These are phyloP conservation scores for Scrobipalpa atriplicella DNA, from an alignment of 2,888 invertebrate genomes.

Conservation along the genomic window DNA sequence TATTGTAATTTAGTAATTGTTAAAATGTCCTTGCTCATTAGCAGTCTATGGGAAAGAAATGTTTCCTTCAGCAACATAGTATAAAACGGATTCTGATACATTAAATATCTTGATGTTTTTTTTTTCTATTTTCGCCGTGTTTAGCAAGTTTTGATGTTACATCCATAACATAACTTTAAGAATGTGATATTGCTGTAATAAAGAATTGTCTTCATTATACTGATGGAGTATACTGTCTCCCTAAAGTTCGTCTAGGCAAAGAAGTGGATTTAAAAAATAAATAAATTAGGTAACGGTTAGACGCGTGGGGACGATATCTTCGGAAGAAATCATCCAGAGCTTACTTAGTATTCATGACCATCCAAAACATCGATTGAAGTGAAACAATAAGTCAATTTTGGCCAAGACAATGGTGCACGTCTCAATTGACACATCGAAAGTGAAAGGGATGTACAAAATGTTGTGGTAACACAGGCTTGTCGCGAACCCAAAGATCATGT, in stretches of 20 bases:
- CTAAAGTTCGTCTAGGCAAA: too few relatives aligned
- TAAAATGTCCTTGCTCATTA: neutral
- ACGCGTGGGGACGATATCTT: neutral
- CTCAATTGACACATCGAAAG: slow-evolving; percentile 72
- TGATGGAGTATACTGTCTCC: too few relatives aligned
- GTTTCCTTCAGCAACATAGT: too few relatives aligned
- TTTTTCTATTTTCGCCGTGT: too few relatives aligned
- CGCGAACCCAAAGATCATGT: slow-evolving; percentile 66
- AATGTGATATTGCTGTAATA: too few relatives aligned
- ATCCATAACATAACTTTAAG: too few relatives aligned
- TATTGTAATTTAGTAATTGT: slow-evolving; percentile 28
- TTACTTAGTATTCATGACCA: slow-evolving; percentile 15
- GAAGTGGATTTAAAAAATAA: too few relatives aligned
- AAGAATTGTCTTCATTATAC: too few relatives aligned
- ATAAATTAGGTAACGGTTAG: neutral
- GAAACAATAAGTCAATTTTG: slow-evolving; percentile 32
- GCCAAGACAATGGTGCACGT: slow-evolving; percentile 46
- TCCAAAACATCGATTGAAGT: slow-evolving; percentile 17
- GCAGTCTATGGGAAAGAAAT: neutral
- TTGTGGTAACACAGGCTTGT: slow-evolving; percentile 13
- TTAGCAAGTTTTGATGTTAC: too few relatives aligned
- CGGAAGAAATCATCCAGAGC: neutral
- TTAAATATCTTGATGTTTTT: too few relatives aligned
- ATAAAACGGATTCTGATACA: too few relatives aligned
- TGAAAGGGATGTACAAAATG: slow-evolving; percentile 72